A percentile compares a stretch with the other conserved stretches of the same genome.
Evolutionary conservation across 2,113 vertebrate species (phyloP).

Genomic region (Perognathus longimembris): DNA sequence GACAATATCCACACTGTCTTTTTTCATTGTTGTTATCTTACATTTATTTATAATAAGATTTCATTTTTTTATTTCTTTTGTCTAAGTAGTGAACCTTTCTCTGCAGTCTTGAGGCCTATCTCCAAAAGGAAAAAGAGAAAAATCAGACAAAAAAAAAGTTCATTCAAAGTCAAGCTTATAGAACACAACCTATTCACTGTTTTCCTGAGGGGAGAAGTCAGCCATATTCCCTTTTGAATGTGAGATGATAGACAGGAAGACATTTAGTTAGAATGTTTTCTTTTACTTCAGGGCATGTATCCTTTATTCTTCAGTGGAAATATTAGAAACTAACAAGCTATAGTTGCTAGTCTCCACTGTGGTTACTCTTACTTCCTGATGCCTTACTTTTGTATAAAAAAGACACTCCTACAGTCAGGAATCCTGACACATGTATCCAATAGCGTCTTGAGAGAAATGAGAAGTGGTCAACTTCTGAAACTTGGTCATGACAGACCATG

Average conservation of each 20-base stretch:
- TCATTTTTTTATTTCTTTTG: slow-evolving; percentile 40
- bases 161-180: slow-evolving; percentile 39
- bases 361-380: background rate
- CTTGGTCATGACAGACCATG: background rate
- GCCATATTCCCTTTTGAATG: slow-evolving; percentile 1
- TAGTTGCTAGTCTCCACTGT: background rate
- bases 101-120: no score
- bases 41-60: background rate
- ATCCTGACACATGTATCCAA: background rate
- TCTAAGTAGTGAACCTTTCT: background rate
- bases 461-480: background rate
- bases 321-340: slow-evolving; percentile 2
- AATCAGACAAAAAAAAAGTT: slow-evolving; percentile 25
- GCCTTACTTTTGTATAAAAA: background rate
- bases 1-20: background rate
- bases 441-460: background rate
- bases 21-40: background rate
- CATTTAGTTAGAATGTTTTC: slow-evolving; percentile 57
- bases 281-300: background rate
- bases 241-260: slow-evolving; percentile 27
- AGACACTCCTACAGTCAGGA: background rate
- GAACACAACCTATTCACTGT: background rate
- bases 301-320: slow-evolving; percentile 9
- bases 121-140: background rate
- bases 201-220: slow-evolving; percentile 13